A percentile compares a stretch with the other conserved stretches of the same genome.
phyloP scores from a whole-genome alignment of 2,888 invertebrate genomes.

The Epinotia demarniana region DNA sequence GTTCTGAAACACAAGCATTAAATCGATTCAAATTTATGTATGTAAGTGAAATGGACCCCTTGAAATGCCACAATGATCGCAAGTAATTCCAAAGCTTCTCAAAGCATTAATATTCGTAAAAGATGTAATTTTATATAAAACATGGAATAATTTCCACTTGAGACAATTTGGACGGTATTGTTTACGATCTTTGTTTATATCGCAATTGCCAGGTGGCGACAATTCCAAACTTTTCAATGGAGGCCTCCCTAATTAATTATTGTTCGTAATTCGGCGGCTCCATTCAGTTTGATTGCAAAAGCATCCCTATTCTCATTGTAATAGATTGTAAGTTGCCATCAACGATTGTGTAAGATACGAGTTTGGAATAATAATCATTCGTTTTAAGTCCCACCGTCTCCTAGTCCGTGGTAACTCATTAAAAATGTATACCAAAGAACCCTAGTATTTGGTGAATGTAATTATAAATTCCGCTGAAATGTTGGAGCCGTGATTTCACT shows the following conservation, averaged over 20 bases:
- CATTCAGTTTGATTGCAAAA: conserved; percentile 50
- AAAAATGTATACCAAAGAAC: conserved; percentile 60
- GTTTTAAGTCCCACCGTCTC: conserved; percentile 53
- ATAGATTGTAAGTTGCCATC: background rate
- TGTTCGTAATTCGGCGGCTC: conserved; percentile 60
- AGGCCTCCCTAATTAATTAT: conserved; percentile 69
- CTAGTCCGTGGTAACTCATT: conserved; percentile 61
- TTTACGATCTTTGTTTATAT: conserved; percentile 59
- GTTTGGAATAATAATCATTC: background rate
- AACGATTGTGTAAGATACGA: background rate
- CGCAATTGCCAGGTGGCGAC: conserved; percentile 67
- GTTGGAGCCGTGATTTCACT: conserved; percentile 50
- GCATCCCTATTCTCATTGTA: background rate
- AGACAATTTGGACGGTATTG: conserved; percentile 60
- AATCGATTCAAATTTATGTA: background rate
- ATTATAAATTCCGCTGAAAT: conserved; percentile 56
- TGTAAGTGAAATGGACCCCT: background rate
- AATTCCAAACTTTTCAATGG: conserved; percentile 66
- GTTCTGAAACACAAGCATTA: background rate
- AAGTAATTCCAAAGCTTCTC: conserved; percentile 43
- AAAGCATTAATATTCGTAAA: conserved; percentile 60
- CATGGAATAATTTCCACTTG: conserved; percentile 55
- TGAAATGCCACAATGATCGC: conserved; percentile 7
- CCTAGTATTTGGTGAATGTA: conserved; percentile 55
- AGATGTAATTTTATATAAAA: conserved; percentile 57